A percentile compares a stretch with the other conserved stretches of the same genome.
phyloP scores from a whole-genome alignment of 2,797 vertebrate genomes.

The Centroberyx gerrardi region DNA sequence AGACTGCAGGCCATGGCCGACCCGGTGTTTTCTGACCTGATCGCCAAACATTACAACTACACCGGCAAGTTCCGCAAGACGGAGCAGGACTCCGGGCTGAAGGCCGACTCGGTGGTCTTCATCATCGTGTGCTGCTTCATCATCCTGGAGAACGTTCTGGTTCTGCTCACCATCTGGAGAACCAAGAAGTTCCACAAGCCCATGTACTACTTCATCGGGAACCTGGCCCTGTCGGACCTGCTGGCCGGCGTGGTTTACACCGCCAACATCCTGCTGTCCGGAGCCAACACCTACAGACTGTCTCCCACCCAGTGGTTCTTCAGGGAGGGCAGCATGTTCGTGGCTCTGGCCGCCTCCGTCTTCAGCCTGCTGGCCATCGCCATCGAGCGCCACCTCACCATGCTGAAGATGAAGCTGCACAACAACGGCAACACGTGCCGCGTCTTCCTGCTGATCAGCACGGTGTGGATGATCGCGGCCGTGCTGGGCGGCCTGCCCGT shows the following conservation, averaged over 20 bases:
- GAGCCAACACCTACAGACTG: slow-evolving; percentile 94
- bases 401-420: slow-evolving; percentile 98
- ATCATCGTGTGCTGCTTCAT: slow-evolving; percentile 98
- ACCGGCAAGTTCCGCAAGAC: slow-evolving; percentile 92
- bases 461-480: slow-evolving; percentile 94
- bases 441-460: slow-evolving; percentile 96
- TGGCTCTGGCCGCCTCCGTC: slow-evolving; percentile 95
- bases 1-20: slow-evolving; percentile 84
- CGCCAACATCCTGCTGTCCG: slow-evolving; percentile 95
- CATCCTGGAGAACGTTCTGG: slow-evolving; percentile 96
- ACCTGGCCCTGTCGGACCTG: slow-evolving; percentile 97
- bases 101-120: slow-evolving; percentile 93
- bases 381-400: slow-evolving; percentile 97
- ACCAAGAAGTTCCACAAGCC: slow-evolving; percentile 99
- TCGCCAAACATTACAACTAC: slow-evolving; percentile 95
- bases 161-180: slow-evolving; percentile 96
- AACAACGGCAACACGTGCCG: slow-evolving; percentile 93
- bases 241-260: slow-evolving; percentile 95
- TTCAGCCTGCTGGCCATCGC: slow-evolving; percentile 98
- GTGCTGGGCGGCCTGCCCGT: slow-evolving; percentile 92
- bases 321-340: slow-evolving; percentile 97
- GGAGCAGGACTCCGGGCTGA: slow-evolving; percentile 87
- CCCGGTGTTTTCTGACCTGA: slow-evolving; percentile 88
- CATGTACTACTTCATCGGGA: slow-evolving; percentile 99
- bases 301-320: slow-evolving; percentile 95